These are phyloP conservation scores for Cyprinodon diabolis DNA, from an alignment of 2,797 vertebrate species.

Conservation along the genomic window DNA sequence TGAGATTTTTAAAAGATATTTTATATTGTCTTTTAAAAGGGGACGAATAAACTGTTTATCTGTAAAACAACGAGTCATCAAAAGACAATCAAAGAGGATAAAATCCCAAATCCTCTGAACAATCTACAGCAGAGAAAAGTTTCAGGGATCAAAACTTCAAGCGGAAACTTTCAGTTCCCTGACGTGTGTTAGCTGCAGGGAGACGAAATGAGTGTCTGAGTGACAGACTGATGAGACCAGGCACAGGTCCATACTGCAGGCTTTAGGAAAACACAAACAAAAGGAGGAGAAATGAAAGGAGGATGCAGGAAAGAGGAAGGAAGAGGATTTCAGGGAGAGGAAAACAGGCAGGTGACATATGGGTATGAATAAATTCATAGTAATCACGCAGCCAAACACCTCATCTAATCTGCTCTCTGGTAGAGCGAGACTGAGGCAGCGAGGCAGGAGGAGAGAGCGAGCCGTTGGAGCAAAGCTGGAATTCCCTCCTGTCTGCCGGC, in stretches of 20 bases:
- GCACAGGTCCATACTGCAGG: constrained; percentile 22
- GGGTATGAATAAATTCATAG: constrained; percentile 83
- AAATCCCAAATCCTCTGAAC: neutral
- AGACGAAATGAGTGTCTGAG: constrained; percentile 40
- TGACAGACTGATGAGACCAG: constrained; percentile 40
- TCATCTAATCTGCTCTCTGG: constrained; percentile 68
- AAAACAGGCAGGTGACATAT: constrained; percentile 67
- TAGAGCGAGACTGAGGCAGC: constrained; percentile 54
- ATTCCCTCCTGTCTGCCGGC: constrained; percentile 76
- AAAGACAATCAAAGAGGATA: neutral
- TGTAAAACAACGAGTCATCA: neutral
- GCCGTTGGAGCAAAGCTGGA: constrained; percentile 67
- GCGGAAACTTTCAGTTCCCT: constrained; percentile 47
- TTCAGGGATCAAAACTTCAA: constrained; percentile 25
- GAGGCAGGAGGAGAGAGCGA: constrained; percentile 21
- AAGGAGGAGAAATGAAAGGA: constrained; percentile 2
- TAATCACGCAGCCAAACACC: constrained; percentile 81
- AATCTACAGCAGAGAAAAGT: constrained; percentile 32
- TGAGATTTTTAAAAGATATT: neutral
- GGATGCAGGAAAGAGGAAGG: constrained; percentile 9
- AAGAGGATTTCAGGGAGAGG: constrained; percentile 29
- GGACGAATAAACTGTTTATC: constrained; percentile 3
- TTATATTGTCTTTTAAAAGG: neutral
- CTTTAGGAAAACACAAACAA: constrained; percentile 10
- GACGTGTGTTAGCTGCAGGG: neutral